A percentile compares a stretch with the other conserved stretches of the same genome.
phyloP scores from a whole-genome alignment of 2,797 vertebrate genomes.

The Lepilemur septentrionalis region DNA sequence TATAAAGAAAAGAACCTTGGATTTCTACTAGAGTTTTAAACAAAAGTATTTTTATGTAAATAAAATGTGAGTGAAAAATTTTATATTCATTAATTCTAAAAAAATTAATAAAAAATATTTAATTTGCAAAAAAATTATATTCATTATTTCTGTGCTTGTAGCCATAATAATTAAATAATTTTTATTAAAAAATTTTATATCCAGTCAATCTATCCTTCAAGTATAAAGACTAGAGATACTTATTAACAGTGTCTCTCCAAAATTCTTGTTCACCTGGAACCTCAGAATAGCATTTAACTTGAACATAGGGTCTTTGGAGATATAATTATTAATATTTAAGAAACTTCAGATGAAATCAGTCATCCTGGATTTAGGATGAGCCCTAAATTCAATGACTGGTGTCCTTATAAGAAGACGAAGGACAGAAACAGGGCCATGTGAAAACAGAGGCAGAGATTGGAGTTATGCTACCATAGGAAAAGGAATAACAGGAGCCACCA shows the following conservation, averaged over 20 bases:
- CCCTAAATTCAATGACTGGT: neutral
- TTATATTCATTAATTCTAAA: neutral
- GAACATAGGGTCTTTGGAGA: neutral
- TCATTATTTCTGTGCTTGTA: neutral
- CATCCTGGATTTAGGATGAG: neutral
- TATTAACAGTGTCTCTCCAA: neutral
- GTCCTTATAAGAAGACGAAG: neutral
- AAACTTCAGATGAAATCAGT: neutral
- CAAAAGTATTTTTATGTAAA: conserved; percentile 11
- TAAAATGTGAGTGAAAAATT: neutral
- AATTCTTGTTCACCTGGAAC: neutral
- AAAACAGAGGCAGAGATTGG: neutral
- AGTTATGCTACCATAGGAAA: neutral
- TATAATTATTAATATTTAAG: neutral
- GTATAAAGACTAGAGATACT: neutral
- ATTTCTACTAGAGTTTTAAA: conserved; percentile 33
- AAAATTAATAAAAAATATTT: too few relatives aligned
- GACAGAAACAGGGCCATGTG: neutral
- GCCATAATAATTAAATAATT: too few relatives aligned
- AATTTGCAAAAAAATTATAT: neutral
- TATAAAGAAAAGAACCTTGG: neutral
- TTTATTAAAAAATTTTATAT: neutral
- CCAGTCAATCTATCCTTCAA: neutral
- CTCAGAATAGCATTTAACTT: neutral
- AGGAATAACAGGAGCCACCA: neutral